Evolutionary conservation across 2,888 invertebrate genomes (phyloP), one percentile per base, ranked within the genome.

Genomic region (Gasteruption jaculator): DNA sequence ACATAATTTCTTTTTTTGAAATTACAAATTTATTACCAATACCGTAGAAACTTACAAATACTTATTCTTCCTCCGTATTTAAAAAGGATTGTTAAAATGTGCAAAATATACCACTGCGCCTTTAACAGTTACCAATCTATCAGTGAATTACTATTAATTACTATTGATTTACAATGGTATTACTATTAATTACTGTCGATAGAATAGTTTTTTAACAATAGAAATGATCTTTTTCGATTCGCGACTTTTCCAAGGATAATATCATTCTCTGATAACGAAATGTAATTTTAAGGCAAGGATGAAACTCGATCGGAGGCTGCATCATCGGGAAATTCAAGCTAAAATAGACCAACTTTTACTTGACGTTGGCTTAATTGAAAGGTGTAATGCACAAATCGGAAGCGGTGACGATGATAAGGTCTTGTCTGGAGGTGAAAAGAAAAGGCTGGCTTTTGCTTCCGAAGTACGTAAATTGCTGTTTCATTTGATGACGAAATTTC

Each of bases 351-450:
- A 82, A 44, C 75, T 92, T 8, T 64, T 91, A 21, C 76, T 80
- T 40, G 79, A 87, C 58, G 75, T 91, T 3, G 86, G 86, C 0
- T 69, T 92, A 1, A 73, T 77, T 1, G 79, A 83, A 4, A 83
- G 85, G 45, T 76, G 83, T 5, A 76, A 87, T 52, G 85, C 86
- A 0, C 75, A 82, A 43, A 95, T 96, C 41, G 94, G 93, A 1
- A 78, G 80, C 1, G 74, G 80, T 8, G 85, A 85, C 26, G 80
- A 83, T 14, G 74, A 77, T 37, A 91, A 90, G 67, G 86, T 91
- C 0, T 74, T 96, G 1, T 95, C 94, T 0, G 94, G 95, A 0
- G 96, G 96, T 0, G 96, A 96, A 66, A 85, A 86, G 62, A 95
- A 95, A 63, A 76, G 95, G 40, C 73, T 96, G 14, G 86, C 94